Evolutionary conservation across 2,888 invertebrate genomes (phyloP), one percentile per base, ranked within the genome.

Genomic region (Uropetala carovei): DNA sequence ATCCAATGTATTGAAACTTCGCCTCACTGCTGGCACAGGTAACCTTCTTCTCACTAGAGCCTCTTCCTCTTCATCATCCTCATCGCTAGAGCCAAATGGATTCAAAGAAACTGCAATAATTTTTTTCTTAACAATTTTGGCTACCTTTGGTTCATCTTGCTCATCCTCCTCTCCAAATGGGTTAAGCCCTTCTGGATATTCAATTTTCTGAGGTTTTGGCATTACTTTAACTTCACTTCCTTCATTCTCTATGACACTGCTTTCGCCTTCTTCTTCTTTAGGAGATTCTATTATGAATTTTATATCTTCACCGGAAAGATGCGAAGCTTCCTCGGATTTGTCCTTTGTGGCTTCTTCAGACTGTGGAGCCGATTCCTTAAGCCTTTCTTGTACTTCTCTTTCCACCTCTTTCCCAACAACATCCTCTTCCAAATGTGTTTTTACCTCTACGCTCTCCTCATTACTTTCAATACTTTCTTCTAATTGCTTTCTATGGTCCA

Each of bases 101-200:
- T 97, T 97, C n/a, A 96, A 96, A 30, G 91, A 91, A 81, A 68
- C 60, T 91, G 85, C 92, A 93, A 92, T 93, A 92, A 84, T 93
- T 93, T 94, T 95, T 95, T n/a, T 94, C 83, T 75, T 93, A 93
- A 18, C 93, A 27, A 58, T 83, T 56, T 27, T 16, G 16, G 59
- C 92, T 18, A 86, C 92, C 58, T 92, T 57, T 92, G 93, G 81
- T 57, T 60, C 93, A 92, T 93, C 94, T 82, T 94, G 95, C 93
- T 94, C 94, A n/a, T 94, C 94, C 30, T 97, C 97, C 93, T 97
- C 97, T 64, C 96, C 97, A 95, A 98, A 98, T 9, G 98, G 98
- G 96, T 98, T 98, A 93, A 98, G 95, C 94, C 97, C 96, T 93
- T 96, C 96, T 0, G 98, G 98, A 95, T 98, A 98, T 81, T 95